Evolutionary conservation across 23 tunicate species (phyloP).

Genomic region (Phallusia fumigata): DNA sequence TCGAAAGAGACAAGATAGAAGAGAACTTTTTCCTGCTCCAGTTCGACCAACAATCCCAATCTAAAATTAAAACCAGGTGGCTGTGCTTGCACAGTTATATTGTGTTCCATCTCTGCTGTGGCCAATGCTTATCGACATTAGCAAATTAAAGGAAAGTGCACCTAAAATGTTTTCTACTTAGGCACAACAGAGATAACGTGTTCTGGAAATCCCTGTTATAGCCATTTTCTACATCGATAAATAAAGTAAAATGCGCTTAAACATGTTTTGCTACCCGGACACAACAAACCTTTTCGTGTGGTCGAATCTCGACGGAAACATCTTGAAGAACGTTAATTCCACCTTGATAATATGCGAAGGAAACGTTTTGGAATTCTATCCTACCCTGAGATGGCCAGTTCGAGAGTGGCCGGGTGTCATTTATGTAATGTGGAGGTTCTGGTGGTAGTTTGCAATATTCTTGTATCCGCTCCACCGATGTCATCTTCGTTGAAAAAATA

Average conservation of each 20-base stretch:
- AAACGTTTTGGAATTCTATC: conserved; percentile 46
- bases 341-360: conserved; percentile 60
- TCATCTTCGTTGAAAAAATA: conserved; percentile 47
- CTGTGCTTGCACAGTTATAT: too few relatives aligned
- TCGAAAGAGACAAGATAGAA: conserved; percentile 59
- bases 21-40: conserved; percentile 83
- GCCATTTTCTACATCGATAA: too few relatives aligned
- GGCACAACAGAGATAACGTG: too few relatives aligned
- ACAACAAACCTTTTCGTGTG: conserved; percentile 81
- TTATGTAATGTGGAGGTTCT: conserved; percentile 37
- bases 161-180: too few relatives aligned
- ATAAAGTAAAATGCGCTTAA: too few relatives aligned
- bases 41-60: conserved; percentile 78
- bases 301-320: conserved; percentile 34
- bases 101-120: too few relatives aligned
- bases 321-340: conserved; percentile 65
- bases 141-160: too few relatives aligned
- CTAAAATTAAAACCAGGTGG: conserved; percentile 8
- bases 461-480: conserved; percentile 90
- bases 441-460: conserved; percentile 62
- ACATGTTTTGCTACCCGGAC: too few relatives aligned
- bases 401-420: conserved; percentile 27
- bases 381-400: conserved; percentile 71
- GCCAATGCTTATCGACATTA: too few relatives aligned
- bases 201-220: too few relatives aligned